phyloP scores from a whole-genome alignment of 2,113 vertebrate species.

The Cygnus buccinator region DNA sequence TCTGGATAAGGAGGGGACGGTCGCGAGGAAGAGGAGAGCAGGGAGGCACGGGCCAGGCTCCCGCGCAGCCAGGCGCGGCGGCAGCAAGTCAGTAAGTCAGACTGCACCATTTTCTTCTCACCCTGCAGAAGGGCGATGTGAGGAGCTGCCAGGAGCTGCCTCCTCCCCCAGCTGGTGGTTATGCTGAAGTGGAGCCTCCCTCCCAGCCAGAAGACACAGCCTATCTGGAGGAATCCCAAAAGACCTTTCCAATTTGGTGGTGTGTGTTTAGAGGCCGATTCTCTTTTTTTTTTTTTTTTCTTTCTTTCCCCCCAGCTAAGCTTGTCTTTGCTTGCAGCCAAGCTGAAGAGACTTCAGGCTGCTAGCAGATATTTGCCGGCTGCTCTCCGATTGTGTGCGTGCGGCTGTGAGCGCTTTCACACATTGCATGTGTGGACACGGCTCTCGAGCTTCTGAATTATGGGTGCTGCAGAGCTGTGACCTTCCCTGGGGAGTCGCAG shows the following conservation, averaged over 20 bases:
- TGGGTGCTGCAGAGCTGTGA: slow-evolving; percentile 74
- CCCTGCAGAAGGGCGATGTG: slow-evolving; percentile 73
- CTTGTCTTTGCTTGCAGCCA: slow-evolving; percentile 5
- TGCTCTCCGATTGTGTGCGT: not conserved
- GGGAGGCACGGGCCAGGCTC: slow-evolving; percentile 38
- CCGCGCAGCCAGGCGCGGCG: slow-evolving; percentile 36
- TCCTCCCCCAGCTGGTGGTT: slow-evolving; percentile 40
- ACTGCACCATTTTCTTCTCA: slow-evolving; percentile 86
- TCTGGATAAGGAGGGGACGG: not conserved
- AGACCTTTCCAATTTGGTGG: slow-evolving; percentile 67
- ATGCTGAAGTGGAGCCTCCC: slow-evolving; percentile 73
- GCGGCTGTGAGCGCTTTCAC: not conserved
- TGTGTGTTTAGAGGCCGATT: slow-evolving; percentile 51
- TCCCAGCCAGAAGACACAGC: slow-evolving; percentile 70
- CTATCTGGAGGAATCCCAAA: slow-evolving; percentile 73
- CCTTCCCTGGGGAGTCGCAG: slow-evolving; percentile 42
- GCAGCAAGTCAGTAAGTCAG: slow-evolving; percentile 75
- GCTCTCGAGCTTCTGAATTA: slow-evolving; percentile 12
- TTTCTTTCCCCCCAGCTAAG: not conserved
- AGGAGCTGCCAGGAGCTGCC: slow-evolving; percentile 57
- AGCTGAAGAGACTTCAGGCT: slow-evolving; percentile 29
- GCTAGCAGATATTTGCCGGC: not conserved
- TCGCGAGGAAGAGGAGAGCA: not conserved
- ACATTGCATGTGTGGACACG: not conserved
- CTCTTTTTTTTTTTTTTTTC: not conserved